Conservation (phyloP, 2,113 vertebrate species). For the Siphamia tubifer region DNA sequence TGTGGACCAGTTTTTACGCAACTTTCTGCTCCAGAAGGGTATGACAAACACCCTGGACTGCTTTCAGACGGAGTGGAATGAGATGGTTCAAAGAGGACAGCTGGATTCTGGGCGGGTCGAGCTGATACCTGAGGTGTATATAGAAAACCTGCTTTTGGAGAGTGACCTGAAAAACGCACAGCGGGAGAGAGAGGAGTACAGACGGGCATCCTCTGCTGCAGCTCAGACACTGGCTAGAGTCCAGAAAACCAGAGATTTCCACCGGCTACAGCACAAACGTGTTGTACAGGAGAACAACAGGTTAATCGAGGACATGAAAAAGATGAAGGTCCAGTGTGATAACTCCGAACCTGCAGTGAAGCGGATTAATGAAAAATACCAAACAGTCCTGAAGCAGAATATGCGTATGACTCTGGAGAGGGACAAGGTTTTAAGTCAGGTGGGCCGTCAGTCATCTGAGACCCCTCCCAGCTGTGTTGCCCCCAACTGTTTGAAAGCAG, state of each 20-base stretch:
- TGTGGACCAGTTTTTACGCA: constrained; percentile 87
- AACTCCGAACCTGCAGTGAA: constrained; percentile 81
- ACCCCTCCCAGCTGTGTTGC: constrained; percentile 15
- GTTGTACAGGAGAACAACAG: constrained; percentile 86
- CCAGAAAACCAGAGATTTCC: constrained; percentile 85
- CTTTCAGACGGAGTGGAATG: constrained; percentile 93
- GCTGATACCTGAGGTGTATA: constrained; percentile 81
- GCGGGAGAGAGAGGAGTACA: constrained; percentile 82
- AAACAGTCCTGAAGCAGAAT: constrained; percentile 82
- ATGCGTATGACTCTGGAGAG: constrained; percentile 82
- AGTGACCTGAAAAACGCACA: constrained; percentile 77
- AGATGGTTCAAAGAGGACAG: constrained; percentile 80
- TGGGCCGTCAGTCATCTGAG: constrained; percentile 56
- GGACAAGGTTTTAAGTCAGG: constrained; percentile 78
- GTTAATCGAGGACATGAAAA: constrained; percentile 84
- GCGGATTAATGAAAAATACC: constrained; percentile 85
- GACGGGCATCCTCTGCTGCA: constrained; percentile 69
- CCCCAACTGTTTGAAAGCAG: background rate
- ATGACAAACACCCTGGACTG: constrained; percentile 90
- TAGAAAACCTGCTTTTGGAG: constrained; percentile 80
- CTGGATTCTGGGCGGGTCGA: constrained; percentile 50
- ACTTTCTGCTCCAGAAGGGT: constrained; percentile 86
- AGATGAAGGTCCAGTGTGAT: constrained; percentile 85
- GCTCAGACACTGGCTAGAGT: constrained; percentile 78
- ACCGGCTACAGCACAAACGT: constrained; percentile 85